Conservation (phyloP, 2,888 invertebrate species). For the Cheiracanthium punctorium region DNA sequence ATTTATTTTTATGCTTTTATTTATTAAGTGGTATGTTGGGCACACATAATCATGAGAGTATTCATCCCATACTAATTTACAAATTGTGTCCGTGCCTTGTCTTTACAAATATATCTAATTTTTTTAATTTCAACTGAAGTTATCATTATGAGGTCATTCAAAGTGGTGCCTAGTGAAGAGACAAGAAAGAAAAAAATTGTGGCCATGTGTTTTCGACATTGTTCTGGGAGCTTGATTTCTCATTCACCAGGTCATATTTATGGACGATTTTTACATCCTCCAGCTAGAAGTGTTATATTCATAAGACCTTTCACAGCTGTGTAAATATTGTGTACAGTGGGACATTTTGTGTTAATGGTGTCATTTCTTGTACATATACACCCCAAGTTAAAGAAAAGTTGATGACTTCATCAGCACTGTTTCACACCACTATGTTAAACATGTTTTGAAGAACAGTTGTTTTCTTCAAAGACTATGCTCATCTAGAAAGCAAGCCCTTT, state of each 20-base stretch:
- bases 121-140: background rate
- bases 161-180: constrained; percentile 31
- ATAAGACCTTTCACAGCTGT: constrained; percentile 58
- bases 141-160: background rate
- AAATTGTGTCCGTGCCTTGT: constrained; percentile 30
- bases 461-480: constrained; percentile 64
- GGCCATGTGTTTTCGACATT: background rate
- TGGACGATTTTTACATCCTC: background rate
- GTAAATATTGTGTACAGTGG: constrained; percentile 63
- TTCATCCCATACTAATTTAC: constrained; percentile 1
- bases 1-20: constrained; percentile 66
- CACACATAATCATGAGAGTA: constrained; percentile 14
- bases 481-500: constrained; percentile 36
- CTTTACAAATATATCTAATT: background rate
- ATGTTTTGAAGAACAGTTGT: constrained; percentile 66
- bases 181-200: background rate
- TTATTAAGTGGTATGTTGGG: constrained; percentile 34
- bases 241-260: constrained; percentile 7
- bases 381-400: constrained; percentile 38
- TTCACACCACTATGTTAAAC: constrained; percentile 27
- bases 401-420: constrained; percentile 61
- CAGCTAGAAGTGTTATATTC: constrained; percentile 22
- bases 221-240: background rate
- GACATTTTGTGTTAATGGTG: constrained; percentile 59
- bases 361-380: constrained; percentile 69